Conservation (phyloP, 1,140 invertebrate genomes). For the Macrobrachium nipponense region DNA sequence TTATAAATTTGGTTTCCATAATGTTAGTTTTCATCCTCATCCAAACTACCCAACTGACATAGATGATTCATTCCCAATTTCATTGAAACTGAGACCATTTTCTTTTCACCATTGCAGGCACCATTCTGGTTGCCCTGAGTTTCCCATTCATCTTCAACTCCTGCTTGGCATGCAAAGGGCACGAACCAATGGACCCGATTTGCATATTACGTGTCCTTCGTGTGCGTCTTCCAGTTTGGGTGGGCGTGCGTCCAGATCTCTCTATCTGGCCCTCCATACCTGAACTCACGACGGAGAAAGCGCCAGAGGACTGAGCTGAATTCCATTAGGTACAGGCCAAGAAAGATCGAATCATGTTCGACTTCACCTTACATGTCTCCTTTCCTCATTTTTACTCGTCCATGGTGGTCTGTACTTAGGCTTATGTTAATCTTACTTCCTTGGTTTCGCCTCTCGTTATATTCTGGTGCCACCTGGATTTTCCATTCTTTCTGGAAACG, state of each 20-base stretch:
- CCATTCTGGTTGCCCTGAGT: slow-evolving; percentile 80
- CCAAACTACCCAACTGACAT: background rate
- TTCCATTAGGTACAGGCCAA: slow-evolving; percentile 78
- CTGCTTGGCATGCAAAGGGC: slow-evolving; percentile 80
- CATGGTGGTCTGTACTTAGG: background rate
- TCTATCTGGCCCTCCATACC: slow-evolving; percentile 84
- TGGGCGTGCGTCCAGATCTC: slow-evolving; percentile 96
- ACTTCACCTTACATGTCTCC: background rate
- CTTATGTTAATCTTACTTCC: too few relatives aligned
- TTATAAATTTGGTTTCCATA: background rate
- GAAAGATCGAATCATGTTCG: background rate
- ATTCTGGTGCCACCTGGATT: too few relatives aligned
- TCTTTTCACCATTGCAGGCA: slow-evolving; percentile 68
- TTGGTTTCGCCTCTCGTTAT: too few relatives aligned
- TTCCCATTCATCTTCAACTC: slow-evolving; percentile 93
- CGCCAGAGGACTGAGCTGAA: slow-evolving; percentile 87
- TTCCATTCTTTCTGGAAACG: too few relatives aligned
- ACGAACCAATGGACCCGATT: slow-evolving; percentile 79
- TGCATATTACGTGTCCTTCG: slow-evolving; percentile 89
- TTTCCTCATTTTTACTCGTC: background rate
- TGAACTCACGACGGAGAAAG: slow-evolving; percentile 76
- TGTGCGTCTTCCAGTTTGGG: slow-evolving; percentile 95
- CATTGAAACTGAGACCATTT: background rate
- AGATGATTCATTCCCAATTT: background rate
- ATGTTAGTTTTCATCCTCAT: background rate